A percentile compares a stretch with the other conserved stretches of the same genome.
phyloP scores from a whole-genome alignment of 2,113 vertebrate species.

The Xyrauchen texanus region DNA sequence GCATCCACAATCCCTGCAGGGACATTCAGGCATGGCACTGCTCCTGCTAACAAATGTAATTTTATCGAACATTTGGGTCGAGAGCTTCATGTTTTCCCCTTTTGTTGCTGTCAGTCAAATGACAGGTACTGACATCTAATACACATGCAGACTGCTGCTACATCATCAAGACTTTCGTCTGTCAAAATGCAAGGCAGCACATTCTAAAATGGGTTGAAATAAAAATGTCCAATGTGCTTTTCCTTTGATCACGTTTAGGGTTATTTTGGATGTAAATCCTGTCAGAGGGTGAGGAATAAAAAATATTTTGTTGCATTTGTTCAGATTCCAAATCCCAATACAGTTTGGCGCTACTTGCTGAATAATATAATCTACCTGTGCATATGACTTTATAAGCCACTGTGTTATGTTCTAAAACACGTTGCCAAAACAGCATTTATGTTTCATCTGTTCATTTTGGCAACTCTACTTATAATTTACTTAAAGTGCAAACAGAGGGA shows the following conservation, averaged over 20 bases:
- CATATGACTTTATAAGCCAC: conserved; percentile 17
- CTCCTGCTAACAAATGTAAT: conserved; percentile 83
- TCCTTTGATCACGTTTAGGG: not conserved
- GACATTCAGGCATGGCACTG: conserved; percentile 81
- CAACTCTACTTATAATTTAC: conserved; percentile 51
- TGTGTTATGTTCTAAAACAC: not conserved
- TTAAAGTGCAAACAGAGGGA: conserved; percentile 44
- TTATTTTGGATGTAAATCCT: not conserved
- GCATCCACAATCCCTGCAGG: conserved; percentile 82
- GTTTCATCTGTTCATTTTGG: conserved; percentile 11
- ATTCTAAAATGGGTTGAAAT: not conserved
- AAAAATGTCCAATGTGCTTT: not conserved
- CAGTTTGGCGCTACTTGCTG: not conserved
- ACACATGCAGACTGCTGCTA: conserved; percentile 6
- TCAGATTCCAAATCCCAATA: conserved; percentile 18
- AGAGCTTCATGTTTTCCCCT: conserved; percentile 60
- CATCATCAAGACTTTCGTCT: not conserved
- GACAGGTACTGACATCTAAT: conserved; percentile 17
- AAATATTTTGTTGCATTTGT: not conserved
- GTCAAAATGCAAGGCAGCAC: not conserved
- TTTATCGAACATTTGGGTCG: conserved; percentile 86
- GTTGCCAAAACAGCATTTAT: not conserved
- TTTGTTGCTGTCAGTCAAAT: conserved; percentile 49
- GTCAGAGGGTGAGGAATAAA: too few species aligned
- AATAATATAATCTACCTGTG: not conserved